phyloP scores from a whole-genome alignment of 2,113 vertebrate genomes.

The Callipepla squamata region DNA sequence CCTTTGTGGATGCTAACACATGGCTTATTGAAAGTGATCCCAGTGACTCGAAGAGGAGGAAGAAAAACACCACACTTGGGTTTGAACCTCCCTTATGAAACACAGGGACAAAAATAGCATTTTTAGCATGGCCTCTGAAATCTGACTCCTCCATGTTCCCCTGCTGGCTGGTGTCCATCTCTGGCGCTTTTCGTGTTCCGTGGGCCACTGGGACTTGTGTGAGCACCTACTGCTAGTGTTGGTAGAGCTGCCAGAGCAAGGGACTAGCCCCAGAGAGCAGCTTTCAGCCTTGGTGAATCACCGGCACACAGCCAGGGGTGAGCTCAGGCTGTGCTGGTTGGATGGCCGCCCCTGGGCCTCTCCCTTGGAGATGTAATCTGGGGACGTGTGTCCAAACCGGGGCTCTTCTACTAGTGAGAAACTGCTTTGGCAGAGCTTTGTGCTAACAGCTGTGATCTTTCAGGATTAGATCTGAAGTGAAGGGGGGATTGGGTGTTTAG shows the following conservation, averaged over 20 bases:
- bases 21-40: background rate
- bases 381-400: background rate
- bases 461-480: background rate
- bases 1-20: background rate
- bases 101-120: background rate
- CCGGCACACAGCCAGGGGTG: background rate
- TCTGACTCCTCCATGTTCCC: background rate
- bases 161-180: background rate
- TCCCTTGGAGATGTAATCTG: background rate
- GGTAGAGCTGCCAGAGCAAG: background rate
- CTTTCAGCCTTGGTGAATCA: background rate
- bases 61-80: background rate
- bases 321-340: background rate
- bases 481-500: background rate
- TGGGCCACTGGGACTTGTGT: background rate
- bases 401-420: background rate
- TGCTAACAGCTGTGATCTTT: background rate
- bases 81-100: background rate
- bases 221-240: background rate
- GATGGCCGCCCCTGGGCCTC: background rate
- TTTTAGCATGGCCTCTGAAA: background rate
- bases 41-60: background rate
- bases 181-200: background rate
- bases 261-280: background rate
- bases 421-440: background rate